Evolutionary conservation across 2,797 vertebrate species (phyloP), one percentile per base, ranked within the genome.

Genomic region (Galaxias olidus): DNA sequence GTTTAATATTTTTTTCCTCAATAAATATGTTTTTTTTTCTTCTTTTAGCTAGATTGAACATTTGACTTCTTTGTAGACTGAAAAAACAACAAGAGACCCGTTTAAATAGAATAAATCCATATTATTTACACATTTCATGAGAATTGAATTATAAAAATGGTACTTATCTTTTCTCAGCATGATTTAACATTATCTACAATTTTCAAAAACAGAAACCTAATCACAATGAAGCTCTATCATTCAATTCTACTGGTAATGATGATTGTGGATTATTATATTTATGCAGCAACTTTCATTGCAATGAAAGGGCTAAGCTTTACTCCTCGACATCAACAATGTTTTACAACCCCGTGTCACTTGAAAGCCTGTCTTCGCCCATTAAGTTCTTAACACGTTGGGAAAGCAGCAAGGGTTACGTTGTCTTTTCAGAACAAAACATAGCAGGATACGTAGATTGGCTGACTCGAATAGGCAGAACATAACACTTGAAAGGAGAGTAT

Each of bases 51-150:
- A 71, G 78, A 87, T 88, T 83, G 74, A 88, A 89, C 84, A 90
- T 88, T 90, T 86, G 75, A 0, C 87, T 85, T 84, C 86, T 88
- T 75, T 86, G 40, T 57, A 74, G 75, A 92, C 90, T 90, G 86
- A 87, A 90, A 91, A 90, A 91, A 90, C 88, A 92, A 88, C 90
- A 90, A 92, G 88, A 91, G 89, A 90, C 82, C 87, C 86, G 86
- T 89, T 92, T 91, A 90, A 92, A 90, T 91, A 90, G 89, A 91
- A 87, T 90, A 84, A 88, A 89, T 91, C 82, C 86, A 77, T 90
- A 87, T 85, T 90, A 92, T 92, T 90, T 92, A 93, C 90, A 92
- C 84, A 78, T 89, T 89, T 86, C 82, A 89, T 88, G 86, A 89
- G 80, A 90, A 93, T 77, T 90, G 85, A 83, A 86, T 88, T 89